Percentiles rank a stretch among this genome's conserved stretches.
Evolutionary conservation across 2,888 invertebrate genomes (phyloP).

Genomic region (Lasius platythorax): DNA sequence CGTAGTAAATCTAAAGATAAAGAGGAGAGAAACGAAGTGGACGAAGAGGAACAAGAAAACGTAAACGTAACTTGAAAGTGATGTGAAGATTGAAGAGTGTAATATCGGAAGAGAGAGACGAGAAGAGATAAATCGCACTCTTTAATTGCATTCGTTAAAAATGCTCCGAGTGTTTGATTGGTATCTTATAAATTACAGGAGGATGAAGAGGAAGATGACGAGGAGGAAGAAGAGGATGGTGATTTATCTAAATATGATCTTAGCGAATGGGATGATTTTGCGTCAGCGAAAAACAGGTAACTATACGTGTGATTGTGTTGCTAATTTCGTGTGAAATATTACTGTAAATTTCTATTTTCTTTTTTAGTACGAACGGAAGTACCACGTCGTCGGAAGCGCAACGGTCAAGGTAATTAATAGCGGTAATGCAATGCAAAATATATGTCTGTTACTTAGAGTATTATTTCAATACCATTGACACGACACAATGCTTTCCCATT

Average conservation of each 20-base stretch:
- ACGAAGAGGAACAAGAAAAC: conserved; percentile 68
- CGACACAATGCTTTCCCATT: background rate
- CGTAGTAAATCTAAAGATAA: conserved; percentile 80
- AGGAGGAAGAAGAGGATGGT: conserved; percentile 87
- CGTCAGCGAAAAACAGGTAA: conserved; percentile 82
- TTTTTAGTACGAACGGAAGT: conserved; percentile 79
- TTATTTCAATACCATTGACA: conserved; percentile 13
- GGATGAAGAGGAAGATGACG: conserved; percentile 86
- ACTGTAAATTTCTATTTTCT: conserved; percentile 67
- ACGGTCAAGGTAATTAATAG: conserved; percentile 81
- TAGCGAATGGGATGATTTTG: conserved; percentile 87
- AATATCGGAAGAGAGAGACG: background rate
- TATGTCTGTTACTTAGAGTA: conserved; percentile 3
- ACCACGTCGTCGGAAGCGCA: conserved; percentile 77
- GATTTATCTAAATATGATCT: conserved; percentile 88
- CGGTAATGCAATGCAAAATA: conserved; percentile 54
- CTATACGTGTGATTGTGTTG: background rate
- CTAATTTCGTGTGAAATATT: conserved; percentile 14
- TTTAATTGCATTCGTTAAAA: background rate
- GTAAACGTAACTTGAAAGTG: conserved; percentile 60
- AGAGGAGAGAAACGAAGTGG: conserved; percentile 71
- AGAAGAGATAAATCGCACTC: background rate
- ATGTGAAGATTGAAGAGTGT: background rate
- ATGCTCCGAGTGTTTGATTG: background rate
- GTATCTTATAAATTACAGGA: conserved; percentile 67